These are phyloP conservation scores for Pollenia amentaria DNA, from an alignment of 2,888 invertebrate species.

Conservation along the genomic window DNA sequence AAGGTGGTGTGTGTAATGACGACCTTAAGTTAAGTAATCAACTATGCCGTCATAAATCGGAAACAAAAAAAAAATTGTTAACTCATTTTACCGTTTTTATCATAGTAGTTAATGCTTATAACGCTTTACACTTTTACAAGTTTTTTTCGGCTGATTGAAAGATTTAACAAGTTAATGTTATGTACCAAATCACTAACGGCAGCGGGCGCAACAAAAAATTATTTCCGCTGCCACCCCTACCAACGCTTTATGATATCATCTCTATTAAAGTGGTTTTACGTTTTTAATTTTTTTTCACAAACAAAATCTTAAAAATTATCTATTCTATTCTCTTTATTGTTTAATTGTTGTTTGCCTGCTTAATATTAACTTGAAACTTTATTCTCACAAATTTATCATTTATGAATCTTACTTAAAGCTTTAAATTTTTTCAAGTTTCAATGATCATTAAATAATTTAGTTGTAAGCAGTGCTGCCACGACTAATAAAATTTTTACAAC, in stretches of 20 bases:
- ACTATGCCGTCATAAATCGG: not conserved
- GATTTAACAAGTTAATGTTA: not conserved
- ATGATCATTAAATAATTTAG: too few relatives aligned
- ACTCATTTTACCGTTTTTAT: too few relatives aligned
- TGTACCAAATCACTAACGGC: not conserved
- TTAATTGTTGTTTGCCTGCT: not conserved
- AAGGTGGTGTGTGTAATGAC: not conserved
- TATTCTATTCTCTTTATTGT: not conserved
- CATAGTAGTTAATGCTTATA: too few relatives aligned
- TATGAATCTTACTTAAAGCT: too few relatives aligned
- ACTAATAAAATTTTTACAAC: too few relatives aligned
- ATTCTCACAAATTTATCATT: too few relatives aligned
- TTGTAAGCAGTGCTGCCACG: too few relatives aligned
- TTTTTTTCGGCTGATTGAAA: too few relatives aligned
- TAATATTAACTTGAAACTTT: not conserved
- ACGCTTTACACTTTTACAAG: too few relatives aligned
- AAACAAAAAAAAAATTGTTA: too few relatives aligned
- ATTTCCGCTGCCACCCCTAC: not conserved
- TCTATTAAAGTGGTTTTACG: conserved; percentile 22
- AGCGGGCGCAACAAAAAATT: not conserved
- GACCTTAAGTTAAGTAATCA: conserved; percentile 54
- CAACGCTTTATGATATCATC: conserved; percentile 55
- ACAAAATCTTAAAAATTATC: not conserved
- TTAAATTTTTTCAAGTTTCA: too few relatives aligned
- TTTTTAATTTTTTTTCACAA: conserved; percentile 6